phyloP scores from a whole-genome alignment of 2,888 invertebrate genomes.

The Aspidiotus destructor region DNA sequence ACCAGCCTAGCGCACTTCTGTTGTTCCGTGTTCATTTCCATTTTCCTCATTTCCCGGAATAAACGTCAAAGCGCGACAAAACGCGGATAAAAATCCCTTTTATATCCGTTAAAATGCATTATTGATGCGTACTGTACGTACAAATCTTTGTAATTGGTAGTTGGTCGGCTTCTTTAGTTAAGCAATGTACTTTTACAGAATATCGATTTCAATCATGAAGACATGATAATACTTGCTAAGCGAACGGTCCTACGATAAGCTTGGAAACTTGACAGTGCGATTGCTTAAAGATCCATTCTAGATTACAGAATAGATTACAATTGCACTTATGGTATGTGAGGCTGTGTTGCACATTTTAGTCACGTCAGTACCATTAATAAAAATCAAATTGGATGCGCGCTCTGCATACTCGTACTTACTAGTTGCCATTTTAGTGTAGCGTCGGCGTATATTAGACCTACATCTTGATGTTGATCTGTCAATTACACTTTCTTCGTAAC shows the following conservation, averaged over 20 bases:
- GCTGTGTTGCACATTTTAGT: slow-evolving; percentile 29
- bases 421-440: slow-evolving; percentile 30
- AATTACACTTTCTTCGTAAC: slow-evolving; percentile 32
- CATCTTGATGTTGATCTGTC: slow-evolving; percentile 33
- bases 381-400: slow-evolving; percentile 33
- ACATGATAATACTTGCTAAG: slow-evolving; percentile 32
- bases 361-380: slow-evolving; percentile 32
- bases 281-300: slow-evolving; percentile 29
- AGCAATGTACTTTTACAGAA: slow-evolving; percentile 31
- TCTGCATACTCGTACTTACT: slow-evolving; percentile 30
- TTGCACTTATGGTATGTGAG: slow-evolving; percentile 28
- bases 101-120: slow-evolving; percentile 12
- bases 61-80: neutral
- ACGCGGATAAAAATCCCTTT: neutral
- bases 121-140: slow-evolving; percentile 20
- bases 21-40: neutral
- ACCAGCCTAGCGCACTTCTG: too few species aligned
- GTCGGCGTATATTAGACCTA: slow-evolving; percentile 31
- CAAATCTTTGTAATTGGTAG: slow-evolving; percentile 33
- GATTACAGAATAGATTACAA: slow-evolving; percentile 28
- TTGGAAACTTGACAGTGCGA: slow-evolving; percentile 30
- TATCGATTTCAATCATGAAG: slow-evolving; percentile 32
- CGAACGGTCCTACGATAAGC: slow-evolving; percentile 27
- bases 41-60: slow-evolving; percentile 2
- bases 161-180: slow-evolving; percentile 31